phyloP scores from a whole-genome alignment of 2,113 vertebrate species.

The Peucedramus taeniatus region DNA sequence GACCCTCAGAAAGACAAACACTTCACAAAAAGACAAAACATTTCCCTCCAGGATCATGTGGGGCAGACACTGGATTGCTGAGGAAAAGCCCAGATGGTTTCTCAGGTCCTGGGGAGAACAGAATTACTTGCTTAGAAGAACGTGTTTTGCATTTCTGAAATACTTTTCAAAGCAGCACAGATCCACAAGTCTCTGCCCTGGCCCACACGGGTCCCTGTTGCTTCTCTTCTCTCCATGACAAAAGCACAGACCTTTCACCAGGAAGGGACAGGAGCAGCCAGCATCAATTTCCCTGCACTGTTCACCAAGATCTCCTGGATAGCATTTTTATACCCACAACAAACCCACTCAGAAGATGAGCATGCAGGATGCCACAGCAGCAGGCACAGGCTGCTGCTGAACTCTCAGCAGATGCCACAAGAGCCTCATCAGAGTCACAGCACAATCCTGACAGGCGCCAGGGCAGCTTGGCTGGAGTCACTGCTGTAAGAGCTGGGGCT shows the following conservation, averaged over 20 bases:
- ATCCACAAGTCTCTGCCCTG: neutral
- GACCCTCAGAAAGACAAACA: neutral
- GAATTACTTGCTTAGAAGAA: neutral
- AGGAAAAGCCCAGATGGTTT: neutral
- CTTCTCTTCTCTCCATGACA: neutral
- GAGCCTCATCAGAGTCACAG: neutral
- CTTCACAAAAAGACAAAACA: neutral
- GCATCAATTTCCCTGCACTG: neutral
- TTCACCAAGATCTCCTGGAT: neutral
- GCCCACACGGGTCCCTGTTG: neutral
- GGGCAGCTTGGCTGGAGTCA: neutral
- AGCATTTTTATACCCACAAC: neutral
- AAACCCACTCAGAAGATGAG: rapidly evolving
- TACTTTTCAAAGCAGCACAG: neutral
- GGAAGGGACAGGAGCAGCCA: neutral
- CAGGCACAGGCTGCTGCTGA: neutral
- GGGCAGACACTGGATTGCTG: neutral
- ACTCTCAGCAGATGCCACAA: neutral
- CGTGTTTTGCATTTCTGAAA: neutral
- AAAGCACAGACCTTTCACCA: neutral
- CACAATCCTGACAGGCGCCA: neutral
- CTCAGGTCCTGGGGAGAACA: neutral
- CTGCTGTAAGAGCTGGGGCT: neutral
- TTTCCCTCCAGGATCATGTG: neutral
- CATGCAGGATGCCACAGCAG: neutral